Conservation (phyloP, 1,140 invertebrate species). For the Venustaconcha ellipsiformis region DNA sequence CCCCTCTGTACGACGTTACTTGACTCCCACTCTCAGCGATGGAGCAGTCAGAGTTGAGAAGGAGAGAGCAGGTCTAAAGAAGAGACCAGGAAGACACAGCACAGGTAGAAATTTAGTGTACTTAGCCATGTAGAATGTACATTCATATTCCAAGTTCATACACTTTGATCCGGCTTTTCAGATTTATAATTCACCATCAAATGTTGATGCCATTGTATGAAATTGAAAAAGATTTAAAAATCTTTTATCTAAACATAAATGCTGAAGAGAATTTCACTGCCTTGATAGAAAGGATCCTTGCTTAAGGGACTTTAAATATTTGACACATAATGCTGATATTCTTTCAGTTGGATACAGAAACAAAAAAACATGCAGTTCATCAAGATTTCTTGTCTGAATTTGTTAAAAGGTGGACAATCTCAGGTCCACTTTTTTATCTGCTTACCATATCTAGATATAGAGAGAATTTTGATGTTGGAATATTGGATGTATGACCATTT, state of each 20-base stretch:
- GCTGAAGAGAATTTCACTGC: too few relatives aligned
- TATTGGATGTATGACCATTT: too few relatives aligned
- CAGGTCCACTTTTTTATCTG: too few relatives aligned
- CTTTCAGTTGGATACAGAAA: too few relatives aligned
- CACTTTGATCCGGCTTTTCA: background rate
- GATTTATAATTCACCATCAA: background rate
- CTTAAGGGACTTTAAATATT: background rate
- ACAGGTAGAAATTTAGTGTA: conserved; percentile 38
- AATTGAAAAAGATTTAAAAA: background rate
- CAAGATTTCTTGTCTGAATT: too few relatives aligned
- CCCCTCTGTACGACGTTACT: conserved; percentile 81
- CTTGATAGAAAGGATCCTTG: background rate
- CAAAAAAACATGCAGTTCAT: too few relatives aligned
- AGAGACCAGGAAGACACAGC: conserved; percentile 73
- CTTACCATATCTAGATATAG: too few relatives aligned
- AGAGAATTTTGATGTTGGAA: too few relatives aligned
- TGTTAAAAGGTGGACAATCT: too few relatives aligned
- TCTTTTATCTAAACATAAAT: conserved; percentile 1
- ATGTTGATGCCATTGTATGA: background rate
- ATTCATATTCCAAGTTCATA: background rate
- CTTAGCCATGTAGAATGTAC: conserved; percentile 9
- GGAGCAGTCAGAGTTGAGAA: conserved; percentile 81
- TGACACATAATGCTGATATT: too few relatives aligned
- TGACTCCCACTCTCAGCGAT: conserved; percentile 90
- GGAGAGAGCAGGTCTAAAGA: conserved; percentile 76